A percentile compares a stretch with the other conserved stretches of the same genome.
phyloP scores from a whole-genome alignment of 2,888 invertebrate species.

The Atrina japonica region DNA sequence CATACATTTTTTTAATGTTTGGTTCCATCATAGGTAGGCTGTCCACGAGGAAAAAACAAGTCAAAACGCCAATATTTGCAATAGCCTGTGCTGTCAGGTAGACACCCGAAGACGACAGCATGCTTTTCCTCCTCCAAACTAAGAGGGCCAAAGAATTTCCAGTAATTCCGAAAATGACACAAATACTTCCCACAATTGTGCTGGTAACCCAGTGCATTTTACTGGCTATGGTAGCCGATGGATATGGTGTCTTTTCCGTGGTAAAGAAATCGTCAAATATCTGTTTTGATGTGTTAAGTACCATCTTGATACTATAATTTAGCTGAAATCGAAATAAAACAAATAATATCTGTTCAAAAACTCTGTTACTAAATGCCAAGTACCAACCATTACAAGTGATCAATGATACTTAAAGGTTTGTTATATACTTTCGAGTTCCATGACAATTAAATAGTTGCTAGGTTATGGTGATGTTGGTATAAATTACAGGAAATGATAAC shows the following conservation, averaged over 20 bases:
- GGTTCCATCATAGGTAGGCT: slow-evolving; percentile 51
- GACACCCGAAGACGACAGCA: slow-evolving; percentile 60
- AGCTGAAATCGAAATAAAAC: no score
- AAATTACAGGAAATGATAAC: no score
- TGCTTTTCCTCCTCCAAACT: slow-evolving; percentile 58
- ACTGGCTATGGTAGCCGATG: no score
- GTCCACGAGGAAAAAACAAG: slow-evolving; percentile 63
- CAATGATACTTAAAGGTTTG: no score
- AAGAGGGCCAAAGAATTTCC: slow-evolving; percentile 67
- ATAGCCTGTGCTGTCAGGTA: slow-evolving; percentile 65
- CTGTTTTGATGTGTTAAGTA: neutral
- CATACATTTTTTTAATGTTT: slow-evolving; percentile 44
- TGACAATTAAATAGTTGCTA: no score
- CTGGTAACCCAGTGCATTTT: slow-evolving; percentile 63
- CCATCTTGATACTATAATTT: neutral
- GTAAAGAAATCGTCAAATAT: slow-evolving; percentile 44
- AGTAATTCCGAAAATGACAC: slow-evolving; percentile 61
- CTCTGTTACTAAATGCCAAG: no score
- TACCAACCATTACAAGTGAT: no score
- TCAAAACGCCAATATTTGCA: slow-evolving; percentile 59
- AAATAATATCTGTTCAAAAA: no score
- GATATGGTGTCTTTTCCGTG: slow-evolving; percentile 52
- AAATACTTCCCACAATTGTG: slow-evolving; percentile 55
- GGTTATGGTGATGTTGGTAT: no score
- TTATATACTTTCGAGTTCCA: no score